phyloP scores from a whole-genome alignment of 2,113 vertebrate species.

The Nasalis larvatus region DNA sequence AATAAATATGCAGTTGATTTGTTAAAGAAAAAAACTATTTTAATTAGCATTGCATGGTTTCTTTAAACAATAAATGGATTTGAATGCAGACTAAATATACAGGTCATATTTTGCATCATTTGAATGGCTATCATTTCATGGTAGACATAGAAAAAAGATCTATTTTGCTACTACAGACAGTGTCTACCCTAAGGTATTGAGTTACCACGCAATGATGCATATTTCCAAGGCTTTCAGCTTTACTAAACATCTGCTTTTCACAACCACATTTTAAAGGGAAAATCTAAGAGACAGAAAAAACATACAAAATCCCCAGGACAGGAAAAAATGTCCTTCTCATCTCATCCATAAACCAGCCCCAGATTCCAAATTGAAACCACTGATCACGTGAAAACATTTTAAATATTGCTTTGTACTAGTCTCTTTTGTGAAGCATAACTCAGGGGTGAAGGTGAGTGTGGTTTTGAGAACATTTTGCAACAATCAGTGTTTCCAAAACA shows the following conservation, averaged over 20 bases:
- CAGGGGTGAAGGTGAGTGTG: not conserved
- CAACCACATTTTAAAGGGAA: slow-evolving; percentile 58
- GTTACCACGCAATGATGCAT: not conserved
- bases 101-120: not conserved
- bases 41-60: not conserved
- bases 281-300: slow-evolving; percentile 67
- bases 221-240: slow-evolving; percentile 65
- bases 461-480: not conserved
- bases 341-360: slow-evolving; percentile 34
- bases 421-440: not conserved
- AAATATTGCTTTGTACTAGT: not conserved
- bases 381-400: not conserved
- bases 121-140: not conserved
- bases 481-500: not conserved
- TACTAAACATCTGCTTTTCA: slow-evolving; percentile 72
- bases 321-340: slow-evolving; percentile 5
- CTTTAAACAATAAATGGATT: slow-evolving; percentile 32
- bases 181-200: not conserved
- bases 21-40: not conserved
- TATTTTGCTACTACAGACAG: not conserved
- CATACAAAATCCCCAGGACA: slow-evolving; percentile 46
- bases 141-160: not conserved
- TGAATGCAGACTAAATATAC: not conserved
- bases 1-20: slow-evolving; percentile 63
- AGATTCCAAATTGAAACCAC: slow-evolving; percentile 30